Conservation (phyloP, 2,888 invertebrate species). For the Macaria liturata region DNA sequence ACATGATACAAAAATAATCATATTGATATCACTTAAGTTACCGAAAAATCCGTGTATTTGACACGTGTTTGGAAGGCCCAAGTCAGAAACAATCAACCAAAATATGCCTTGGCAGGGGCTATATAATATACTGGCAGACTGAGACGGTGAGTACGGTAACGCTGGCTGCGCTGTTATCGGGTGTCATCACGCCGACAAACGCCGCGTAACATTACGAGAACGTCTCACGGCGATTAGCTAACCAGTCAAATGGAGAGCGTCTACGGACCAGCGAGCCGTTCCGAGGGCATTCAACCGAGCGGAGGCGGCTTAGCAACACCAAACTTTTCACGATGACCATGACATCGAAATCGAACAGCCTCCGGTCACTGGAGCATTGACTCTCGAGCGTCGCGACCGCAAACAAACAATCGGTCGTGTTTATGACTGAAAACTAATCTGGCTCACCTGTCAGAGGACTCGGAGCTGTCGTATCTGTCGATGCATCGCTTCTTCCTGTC, state of each 20-base stretch:
- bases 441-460: conserved; percentile 95
- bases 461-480: conserved; percentile 96
- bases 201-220: conserved; percentile 43
- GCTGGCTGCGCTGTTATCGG: conserved; percentile 5
- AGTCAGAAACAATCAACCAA: too few species aligned
- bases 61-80: too few species aligned
- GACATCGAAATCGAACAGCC: conserved; percentile 79
- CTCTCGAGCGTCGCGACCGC: conserved; percentile 61
- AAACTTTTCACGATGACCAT: conserved; percentile 73
- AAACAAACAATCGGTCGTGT: conserved; percentile 50
- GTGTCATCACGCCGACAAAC: conserved; percentile 26
- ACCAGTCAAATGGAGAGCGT: conserved; percentile 53
- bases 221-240: conserved; percentile 51
- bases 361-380: conserved; percentile 82
- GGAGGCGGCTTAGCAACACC: conserved; percentile 60
- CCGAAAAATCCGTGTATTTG: too few species aligned
- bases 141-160: too few species aligned
- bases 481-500: conserved; percentile 93
- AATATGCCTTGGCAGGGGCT: too few species aligned
- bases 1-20: too few species aligned
- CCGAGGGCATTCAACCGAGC: conserved; percentile 76
- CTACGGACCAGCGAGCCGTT: conserved; percentile 56
- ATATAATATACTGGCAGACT: too few species aligned
- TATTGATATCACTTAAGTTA: too few species aligned
- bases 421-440: conserved; percentile 47